Evolutionary conservation across 2,797 vertebrate genomes (phyloP), one percentile per base, ranked within the genome.

Genomic region (Macropus fuliginosus): DNA sequence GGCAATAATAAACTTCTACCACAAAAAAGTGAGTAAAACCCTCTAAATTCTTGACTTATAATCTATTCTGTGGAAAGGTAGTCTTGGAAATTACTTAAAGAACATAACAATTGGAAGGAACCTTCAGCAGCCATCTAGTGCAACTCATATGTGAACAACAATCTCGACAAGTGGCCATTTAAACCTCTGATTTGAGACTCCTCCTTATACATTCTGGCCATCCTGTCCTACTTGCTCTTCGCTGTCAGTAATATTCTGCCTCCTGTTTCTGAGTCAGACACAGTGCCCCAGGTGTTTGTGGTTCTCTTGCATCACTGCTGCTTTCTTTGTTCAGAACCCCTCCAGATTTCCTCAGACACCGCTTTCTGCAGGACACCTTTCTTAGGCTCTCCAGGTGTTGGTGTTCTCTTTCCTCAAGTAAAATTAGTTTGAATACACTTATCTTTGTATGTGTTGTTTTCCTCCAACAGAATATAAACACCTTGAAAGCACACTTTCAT

Each of bases 1-100:
- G 91, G 91, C 91, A 94, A 93, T 94, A 54, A 96, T 31, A 94
- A 94, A 96, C 93, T 93, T 50, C 16, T 95, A 95, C 4, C 55
- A 91, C 54, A 50, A 14, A 93, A 94, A 92, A 81, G 31, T 59
- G 91, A 93, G 91, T 40, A 92, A 87, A 92, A 93, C 93, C 27
- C 62, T 14, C 59, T 1, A 56, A 81, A 96, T 95, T 97, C 91
- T 93, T 66, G 62, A 94, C 55, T 92, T 95, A 24, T 93, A 92
- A 56, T 91, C 46, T 81, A 21, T 81, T 24, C 40, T 27, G 40
- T 46, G 74, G 40, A 81, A 0, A 50, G 55, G 93, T n/a, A 91
- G 92, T 91, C 74, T 27, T 16, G 13, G 96, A 95, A 93, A 95
- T 54, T 90, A 96, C 54, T 3, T 81, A 24, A 81, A 81, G 21